Base-by-base conservation (phyloP, 2,797 vertebrate genomes). In the Knipowitschia caucasica region DNA sequence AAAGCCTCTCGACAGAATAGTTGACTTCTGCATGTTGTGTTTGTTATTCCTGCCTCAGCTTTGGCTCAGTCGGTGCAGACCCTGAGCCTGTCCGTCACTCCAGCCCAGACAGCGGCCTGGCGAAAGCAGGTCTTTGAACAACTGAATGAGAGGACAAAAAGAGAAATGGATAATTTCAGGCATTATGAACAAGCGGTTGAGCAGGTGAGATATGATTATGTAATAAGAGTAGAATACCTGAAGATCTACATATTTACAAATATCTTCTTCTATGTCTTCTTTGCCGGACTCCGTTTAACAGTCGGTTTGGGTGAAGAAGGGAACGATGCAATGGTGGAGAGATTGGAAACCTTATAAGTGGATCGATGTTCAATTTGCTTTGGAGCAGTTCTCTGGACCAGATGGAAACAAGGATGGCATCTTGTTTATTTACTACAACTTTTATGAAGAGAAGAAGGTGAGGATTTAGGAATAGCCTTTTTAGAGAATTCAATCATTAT, bases 231-330 rank as follows among this genome's bases (percentile, higher is more conserved):
- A 27, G 4, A 10, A 45, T 29, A 24, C 7, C 23, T 29, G 7
- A 17, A 9, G 7, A 29, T 45, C 5, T 29, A 4, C 15, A 15
- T 27, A 12, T 29, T 12, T 7, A 14, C 20, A 30, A 31, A 17
- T 29, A 4, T 25, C 24, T 3, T 44, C 4, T 46, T 6, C 29
- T 3, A 23, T 17, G 14, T 4, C 27, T 4, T 10, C 7, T 26
- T 7, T 26, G 12, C 18, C 6, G 9, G 25, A 0, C 5, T 14
- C 47, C 23, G n/a, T 2, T n/a, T 24, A 42, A 4, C 69, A 99
- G 96, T 94, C 94, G 0, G 94, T 99, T 71, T 99, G 97, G 97
- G 93, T 99, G 67, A 99, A 98, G 87, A 98, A 95, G 0, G 96
- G 95, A 9, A 67, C 83, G 43, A 86, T 99, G 90, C 95, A 96